phyloP scores from a whole-genome alignment of 2,113 vertebrate species.

The Lophius piscatorius region DNA sequence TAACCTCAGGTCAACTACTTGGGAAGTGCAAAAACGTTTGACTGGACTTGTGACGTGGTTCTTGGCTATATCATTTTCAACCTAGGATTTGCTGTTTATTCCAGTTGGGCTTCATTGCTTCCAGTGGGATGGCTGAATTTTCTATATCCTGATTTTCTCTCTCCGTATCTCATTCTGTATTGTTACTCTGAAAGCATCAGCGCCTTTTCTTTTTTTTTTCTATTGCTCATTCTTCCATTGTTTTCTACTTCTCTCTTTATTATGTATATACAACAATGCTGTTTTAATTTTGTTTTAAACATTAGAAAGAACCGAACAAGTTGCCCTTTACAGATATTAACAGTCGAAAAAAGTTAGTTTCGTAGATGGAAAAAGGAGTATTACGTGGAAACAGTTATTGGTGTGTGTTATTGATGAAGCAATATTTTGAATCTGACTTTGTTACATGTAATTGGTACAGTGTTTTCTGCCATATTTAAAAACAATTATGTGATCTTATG shows the following conservation, averaged over 20 bases:
- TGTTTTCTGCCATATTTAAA: not conserved
- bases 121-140: slow-evolving; percentile 43
- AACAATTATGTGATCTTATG: not conserved
- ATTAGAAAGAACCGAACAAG: slow-evolving; percentile 55
- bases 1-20: slow-evolving; percentile 56
- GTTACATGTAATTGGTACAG: not conserved
- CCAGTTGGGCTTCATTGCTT: slow-evolving; percentile 44
- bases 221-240: slow-evolving; percentile 33
- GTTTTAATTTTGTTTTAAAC: slow-evolving; percentile 51
- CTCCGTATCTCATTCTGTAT: slow-evolving; percentile 67
- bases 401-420: slow-evolving; percentile 15
- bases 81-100: slow-evolving; percentile 56
- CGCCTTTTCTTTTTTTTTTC: slow-evolving; percentile 27
- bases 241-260: slow-evolving; percentile 64
- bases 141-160: slow-evolving; percentile 56
- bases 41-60: slow-evolving; percentile 56
- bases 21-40: slow-evolving; percentile 39
- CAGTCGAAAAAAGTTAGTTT: slow-evolving; percentile 41
- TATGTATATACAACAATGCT: slow-evolving; percentile 65
- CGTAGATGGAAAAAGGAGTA: slow-evolving; percentile 51
- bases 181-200: slow-evolving; percentile 40
- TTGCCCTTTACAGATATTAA: slow-evolving; percentile 57
- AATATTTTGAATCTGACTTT: slow-evolving; percentile 9
- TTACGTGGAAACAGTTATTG: slow-evolving; percentile 38
- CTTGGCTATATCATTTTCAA: slow-evolving; percentile 57